phyloP scores from a whole-genome alignment of 2,113 vertebrate species.

The Meriones unguiculatus region DNA sequence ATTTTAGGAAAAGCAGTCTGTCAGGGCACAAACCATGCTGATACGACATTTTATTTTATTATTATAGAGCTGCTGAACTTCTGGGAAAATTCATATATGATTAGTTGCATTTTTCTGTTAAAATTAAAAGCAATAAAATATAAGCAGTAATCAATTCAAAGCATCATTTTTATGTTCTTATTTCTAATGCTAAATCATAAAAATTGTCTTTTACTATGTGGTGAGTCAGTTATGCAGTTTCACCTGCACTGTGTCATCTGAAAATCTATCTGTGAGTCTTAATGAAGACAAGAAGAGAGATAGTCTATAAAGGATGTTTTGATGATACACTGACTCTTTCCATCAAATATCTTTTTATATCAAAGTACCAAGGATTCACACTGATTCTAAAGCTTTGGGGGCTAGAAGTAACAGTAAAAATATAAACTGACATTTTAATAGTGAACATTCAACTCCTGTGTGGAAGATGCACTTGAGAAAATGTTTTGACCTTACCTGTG shows the following conservation, averaged over 20 bases:
- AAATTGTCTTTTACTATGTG: not conserved
- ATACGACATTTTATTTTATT: conserved; percentile 40
- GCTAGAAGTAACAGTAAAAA: not conserved
- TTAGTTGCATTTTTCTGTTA: conserved; percentile 46
- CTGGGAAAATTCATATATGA: conserved; percentile 10
- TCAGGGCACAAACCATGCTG: not conserved
- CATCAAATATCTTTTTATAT: not conserved
- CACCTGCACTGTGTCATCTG: not conserved
- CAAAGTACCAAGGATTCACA: not conserved
- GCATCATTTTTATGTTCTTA: not conserved
- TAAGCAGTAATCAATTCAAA: conserved; percentile 14
- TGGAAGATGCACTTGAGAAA: not conserved
- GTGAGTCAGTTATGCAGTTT: not conserved
- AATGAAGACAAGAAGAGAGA: not conserved
- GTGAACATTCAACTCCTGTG: not conserved
- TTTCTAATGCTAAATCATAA: not conserved
- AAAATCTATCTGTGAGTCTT: not conserved
- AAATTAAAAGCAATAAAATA: conserved; percentile 57
- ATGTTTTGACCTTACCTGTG: not conserved
- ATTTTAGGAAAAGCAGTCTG: conserved; percentile 71
- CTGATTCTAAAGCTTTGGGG: not conserved
- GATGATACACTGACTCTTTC: not conserved
- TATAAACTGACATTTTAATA: not conserved
- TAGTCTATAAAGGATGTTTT: not conserved
- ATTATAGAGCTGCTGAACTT: conserved; percentile 29